Evolutionary conservation across 2,888 invertebrate genomes (phyloP).

Genomic region (Epinotia demarniana): DNA sequence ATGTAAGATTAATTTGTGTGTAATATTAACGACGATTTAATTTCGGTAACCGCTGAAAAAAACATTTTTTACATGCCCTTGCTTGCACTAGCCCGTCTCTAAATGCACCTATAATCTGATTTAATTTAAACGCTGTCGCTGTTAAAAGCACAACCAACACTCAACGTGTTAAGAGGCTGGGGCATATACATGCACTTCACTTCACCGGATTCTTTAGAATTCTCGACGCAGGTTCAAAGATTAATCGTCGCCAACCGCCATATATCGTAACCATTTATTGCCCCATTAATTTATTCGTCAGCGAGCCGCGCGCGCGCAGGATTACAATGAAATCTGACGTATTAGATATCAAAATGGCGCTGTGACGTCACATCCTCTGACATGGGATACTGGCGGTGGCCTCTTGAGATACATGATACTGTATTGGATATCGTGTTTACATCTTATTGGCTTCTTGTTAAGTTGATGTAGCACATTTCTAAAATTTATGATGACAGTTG

Average conservation of each 20-base stretch:
- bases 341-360: conserved; percentile 34
- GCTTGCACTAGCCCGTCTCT: too few relatives aligned
- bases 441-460: conserved; percentile 10
- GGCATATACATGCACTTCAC: not conserved
- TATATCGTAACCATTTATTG: conserved; percentile 29
- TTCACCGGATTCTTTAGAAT: not conserved
- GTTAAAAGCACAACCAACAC: not conserved
- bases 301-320: conserved; percentile 25
- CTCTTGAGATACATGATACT: conserved; percentile 38
- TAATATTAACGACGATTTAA: too few relatives aligned
- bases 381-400: conserved; percentile 30
- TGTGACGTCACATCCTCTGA: conserved; percentile 35
- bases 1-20: too few relatives aligned
- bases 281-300: conserved; percentile 38
- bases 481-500: not conserved
- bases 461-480: not conserved
- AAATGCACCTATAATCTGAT: too few relatives aligned
- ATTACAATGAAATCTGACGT: conserved; percentile 42
- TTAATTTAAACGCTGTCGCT: not conserved
- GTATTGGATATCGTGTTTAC: not conserved
- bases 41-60: too few relatives aligned
- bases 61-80: too few relatives aligned
- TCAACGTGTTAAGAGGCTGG: not conserved
- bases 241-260: conserved; percentile 9
- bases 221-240: not conserved